These are phyloP conservation scores for Bombus breviceps DNA, from an alignment of 1,140 invertebrate genomes.

Conservation along the genomic window DNA sequence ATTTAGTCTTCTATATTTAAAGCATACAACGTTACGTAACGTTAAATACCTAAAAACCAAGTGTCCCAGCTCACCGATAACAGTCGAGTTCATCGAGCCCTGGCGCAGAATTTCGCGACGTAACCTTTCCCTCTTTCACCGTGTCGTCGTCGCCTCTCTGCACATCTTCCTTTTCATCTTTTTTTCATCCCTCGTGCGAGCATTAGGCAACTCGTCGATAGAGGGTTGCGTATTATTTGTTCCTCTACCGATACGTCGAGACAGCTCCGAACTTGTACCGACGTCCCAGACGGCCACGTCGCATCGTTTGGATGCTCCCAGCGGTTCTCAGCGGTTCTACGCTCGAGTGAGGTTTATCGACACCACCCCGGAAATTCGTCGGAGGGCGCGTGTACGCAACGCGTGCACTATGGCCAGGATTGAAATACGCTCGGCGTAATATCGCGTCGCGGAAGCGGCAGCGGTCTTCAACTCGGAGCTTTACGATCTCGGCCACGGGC, in stretches of 20 bases:
- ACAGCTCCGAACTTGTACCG: conserved; percentile 49
- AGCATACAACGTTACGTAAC: no score
- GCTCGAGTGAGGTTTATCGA: background rate
- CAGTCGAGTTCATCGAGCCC: no score
- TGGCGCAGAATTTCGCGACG: no score
- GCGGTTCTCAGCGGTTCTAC: conserved; percentile 8
- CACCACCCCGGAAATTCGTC: background rate
- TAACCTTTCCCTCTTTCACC: background rate
- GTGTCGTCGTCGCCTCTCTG: no score
- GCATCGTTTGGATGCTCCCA: background rate
- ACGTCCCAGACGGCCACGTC: conserved; percentile 32
- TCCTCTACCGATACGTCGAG: conserved; percentile 42
- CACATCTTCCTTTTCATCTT: background rate
- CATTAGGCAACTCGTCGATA: conserved; percentile 24
- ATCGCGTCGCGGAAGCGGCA: conserved; percentile 26
- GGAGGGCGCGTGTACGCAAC: background rate
- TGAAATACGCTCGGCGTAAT: conserved; percentile 25
- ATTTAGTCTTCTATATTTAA: no score
- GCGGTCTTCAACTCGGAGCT: conserved; percentile 37
- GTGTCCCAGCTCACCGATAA: no score
- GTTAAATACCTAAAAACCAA: no score
- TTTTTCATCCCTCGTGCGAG: no score
- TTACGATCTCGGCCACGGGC: conserved; percentile 47
- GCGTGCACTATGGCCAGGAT: background rate
- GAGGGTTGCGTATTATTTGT: conserved; percentile 2